Conservation (phyloP, 2,113 vertebrate species). For the Percopsis transmontana region DNA sequence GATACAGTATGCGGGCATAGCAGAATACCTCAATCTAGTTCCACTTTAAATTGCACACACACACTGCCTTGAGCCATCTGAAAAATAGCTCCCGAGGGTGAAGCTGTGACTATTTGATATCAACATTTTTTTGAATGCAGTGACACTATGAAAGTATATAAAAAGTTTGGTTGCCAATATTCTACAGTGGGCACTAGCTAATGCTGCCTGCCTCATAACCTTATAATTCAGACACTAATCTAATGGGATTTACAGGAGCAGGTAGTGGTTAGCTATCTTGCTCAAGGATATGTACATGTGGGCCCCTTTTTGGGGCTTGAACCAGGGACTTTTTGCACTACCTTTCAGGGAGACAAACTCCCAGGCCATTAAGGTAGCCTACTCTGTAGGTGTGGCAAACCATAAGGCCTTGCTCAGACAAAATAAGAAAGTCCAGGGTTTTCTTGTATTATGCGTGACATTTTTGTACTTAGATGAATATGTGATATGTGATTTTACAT, state of each 20-base stretch:
- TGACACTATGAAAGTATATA: slow-evolving; percentile 1
- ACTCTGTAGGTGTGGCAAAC: too few relatives aligned
- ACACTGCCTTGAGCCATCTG: slow-evolving; percentile 30
- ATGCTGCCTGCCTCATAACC: too few relatives aligned
- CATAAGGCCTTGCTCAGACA: neutral
- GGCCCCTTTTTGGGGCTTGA: too few relatives aligned
- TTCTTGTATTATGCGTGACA: neutral
- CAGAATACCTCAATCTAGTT: slow-evolving; percentile 34
- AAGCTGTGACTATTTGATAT: slow-evolving; percentile 32
- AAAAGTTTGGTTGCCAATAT: neutral
- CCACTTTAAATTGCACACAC: slow-evolving; percentile 24
- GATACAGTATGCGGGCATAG: slow-evolving; percentile 15
- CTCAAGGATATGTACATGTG: too few relatives aligned
- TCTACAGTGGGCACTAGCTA: neutral
- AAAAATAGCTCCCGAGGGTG: slow-evolving; percentile 29
- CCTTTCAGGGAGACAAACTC: too few relatives aligned
- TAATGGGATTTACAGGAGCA: too few relatives aligned
- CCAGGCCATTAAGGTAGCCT: too few relatives aligned
- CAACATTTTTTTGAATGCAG: slow-evolving; percentile 13
- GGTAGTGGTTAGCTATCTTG: too few relatives aligned
- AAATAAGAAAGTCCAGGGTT: neutral
- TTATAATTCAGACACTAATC: neutral
- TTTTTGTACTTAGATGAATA: neutral
- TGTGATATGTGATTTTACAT: neutral
- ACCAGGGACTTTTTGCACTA: too few relatives aligned